phyloP scores from a whole-genome alignment of 2,797 vertebrate species.

The Schizopygopsis malacanthus region DNA sequence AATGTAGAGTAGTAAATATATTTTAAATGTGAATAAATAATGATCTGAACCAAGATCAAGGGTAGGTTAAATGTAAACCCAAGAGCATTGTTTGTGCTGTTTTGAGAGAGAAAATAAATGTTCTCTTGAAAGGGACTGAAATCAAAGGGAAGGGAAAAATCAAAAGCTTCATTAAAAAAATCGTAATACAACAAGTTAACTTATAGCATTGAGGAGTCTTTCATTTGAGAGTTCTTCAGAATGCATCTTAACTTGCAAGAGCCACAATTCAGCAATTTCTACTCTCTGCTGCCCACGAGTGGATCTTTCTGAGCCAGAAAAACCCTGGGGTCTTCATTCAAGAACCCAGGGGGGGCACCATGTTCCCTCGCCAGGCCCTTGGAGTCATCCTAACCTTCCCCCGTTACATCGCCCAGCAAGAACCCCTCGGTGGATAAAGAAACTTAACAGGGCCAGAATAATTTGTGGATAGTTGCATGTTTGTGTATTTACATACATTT shows the following conservation, averaged over 20 bases:
- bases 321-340: neutral
- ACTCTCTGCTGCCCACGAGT: constrained; percentile 73
- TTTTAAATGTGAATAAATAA: neutral
- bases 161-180: neutral
- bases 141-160: neutral
- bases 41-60: neutral
- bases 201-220: neutral
- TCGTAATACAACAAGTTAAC: neutral
- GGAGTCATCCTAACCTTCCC: neutral
- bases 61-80: neutral
- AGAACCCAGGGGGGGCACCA: neutral
- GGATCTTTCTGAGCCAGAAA: constrained; percentile 46
- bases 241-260: neutral
- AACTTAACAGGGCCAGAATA: neutral
- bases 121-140: neutral
- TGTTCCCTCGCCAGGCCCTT: neutral
- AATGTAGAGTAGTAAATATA: neutral
- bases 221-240: neutral
- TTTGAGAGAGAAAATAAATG: neutral
- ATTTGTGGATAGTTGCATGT: neutral
- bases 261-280: neutral
- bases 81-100: neutral
- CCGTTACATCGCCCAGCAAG: neutral
- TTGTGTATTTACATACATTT: neutral
- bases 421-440: neutral